Percentiles rank a stretch among this genome's conserved stretches.
phyloP scores from a whole-genome alignment of 2,113 vertebrate species.

The Diadophis punctatus region DNA sequence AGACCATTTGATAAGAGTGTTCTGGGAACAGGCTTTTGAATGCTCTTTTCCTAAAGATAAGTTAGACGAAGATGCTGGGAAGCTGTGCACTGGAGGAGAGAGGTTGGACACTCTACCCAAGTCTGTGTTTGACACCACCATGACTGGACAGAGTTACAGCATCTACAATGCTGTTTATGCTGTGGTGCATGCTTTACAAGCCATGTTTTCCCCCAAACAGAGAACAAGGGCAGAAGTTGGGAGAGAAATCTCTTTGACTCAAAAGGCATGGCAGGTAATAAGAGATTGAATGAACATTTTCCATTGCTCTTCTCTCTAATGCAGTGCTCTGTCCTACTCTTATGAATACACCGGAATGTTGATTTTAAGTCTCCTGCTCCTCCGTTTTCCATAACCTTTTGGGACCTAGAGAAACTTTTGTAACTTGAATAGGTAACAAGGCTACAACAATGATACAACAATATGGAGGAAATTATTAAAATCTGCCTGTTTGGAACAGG shows the following conservation, averaged over 20 bases:
- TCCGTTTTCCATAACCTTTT: neutral
- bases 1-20: neutral
- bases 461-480: neutral
- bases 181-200: neutral
- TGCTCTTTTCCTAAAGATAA: neutral
- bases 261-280: neutral
- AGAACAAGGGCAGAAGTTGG: neutral
- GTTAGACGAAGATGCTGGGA: accelerated
- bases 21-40: neutral
- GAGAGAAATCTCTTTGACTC: no score
- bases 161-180: neutral
- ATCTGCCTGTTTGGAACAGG: neutral
- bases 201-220: neutral
- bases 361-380: neutral
- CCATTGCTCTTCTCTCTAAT: neutral
- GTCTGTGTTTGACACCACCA: neutral
- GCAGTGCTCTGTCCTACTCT: no score
- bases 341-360: neutral
- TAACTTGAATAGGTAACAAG: neutral
- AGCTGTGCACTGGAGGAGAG: neutral
- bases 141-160: neutral
- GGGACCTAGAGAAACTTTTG: neutral
- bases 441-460: neutral
- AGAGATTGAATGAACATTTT: no score
- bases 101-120: neutral